Evolutionary conservation across 2,888 invertebrate genomes (phyloP), one percentile per base, ranked within the genome.

Genomic region (Serripes groenlandicus): DNA sequence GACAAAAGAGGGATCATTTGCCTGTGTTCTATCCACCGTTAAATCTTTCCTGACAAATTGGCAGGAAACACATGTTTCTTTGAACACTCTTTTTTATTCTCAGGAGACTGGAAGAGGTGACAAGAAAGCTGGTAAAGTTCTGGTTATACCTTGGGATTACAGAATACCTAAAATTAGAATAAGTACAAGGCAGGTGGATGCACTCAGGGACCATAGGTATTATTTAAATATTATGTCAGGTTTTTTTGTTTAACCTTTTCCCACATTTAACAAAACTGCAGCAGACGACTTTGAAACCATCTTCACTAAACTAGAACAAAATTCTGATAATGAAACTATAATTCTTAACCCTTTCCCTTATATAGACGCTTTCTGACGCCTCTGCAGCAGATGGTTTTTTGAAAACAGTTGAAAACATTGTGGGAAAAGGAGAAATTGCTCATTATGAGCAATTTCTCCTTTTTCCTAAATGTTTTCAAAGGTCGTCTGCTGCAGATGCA

Each of bases 151-250:
- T 0, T 94, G 92, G 90, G 93, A 93, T 82, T 92, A 91, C 78
- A 88, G 93, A 32, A 93, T 94, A 70, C 94, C 94, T 18, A 94
- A 93, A 84, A 93, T 94, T 23, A 80, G 94, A 37, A 93, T 94
- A 56, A 88, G 90, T 62, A 93, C 93, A 3, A 81, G 92, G 34
- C 93, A 93, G 74, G 90, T 92, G 5, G 91, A 92, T 34, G 78
- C 88, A n/a, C 88, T 94, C 28, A 89, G 87, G 80, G 91, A 93
- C 75, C 89, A 93, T 58, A 91, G 93, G 92, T 93, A 62, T n/a
- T n/a, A n/a, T n/a, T n/a, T n/a, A n/a, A n/a, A n/a, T n/a, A n/a
- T n/a, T n/a, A n/a, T n/a, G n/a, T n/a, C n/a, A n/a, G n/a, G n/a
- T n/a, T n/a, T n/a, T n/a, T n/a, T n/a, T n/a, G n/a, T n/a, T n/a